These are phyloP conservation scores for Aquatica leii DNA, from an alignment of 2,888 invertebrate genomes.

Conservation along the genomic window DNA sequence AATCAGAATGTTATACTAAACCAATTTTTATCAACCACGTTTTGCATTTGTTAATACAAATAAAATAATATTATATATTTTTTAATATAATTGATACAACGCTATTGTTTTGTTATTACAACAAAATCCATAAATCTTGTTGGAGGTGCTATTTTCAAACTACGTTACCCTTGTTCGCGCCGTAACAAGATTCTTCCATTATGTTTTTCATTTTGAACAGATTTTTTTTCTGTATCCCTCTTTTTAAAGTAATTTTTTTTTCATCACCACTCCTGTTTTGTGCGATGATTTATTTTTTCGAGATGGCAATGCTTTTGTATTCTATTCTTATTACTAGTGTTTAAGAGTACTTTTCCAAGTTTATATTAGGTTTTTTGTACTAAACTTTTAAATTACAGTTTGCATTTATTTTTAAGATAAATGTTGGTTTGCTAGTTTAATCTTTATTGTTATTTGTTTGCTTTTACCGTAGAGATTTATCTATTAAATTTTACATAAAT, in stretches of 20 bases:
- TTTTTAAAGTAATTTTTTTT: conserved; percentile 33
- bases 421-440: too few relatives aligned
- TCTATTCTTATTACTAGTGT: not conserved
- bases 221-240: conserved; percentile 33
- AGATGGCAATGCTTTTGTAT: conserved; percentile 8
- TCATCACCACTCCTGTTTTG: conserved; percentile 22
- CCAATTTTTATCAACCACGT: too few relatives aligned
- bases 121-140: conserved; percentile 27
- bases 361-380: not conserved
- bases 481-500: conserved; percentile 4
- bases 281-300: conserved; percentile 26
- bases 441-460: not conserved
- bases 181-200: conserved; percentile 37
- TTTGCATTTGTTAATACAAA: too few relatives aligned
- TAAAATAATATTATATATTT: too few relatives aligned
- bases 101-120: too few relatives aligned
- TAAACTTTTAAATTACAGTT: not conserved
- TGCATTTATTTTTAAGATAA: too few relatives aligned
- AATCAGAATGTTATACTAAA: too few relatives aligned
- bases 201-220: conserved; percentile 37
- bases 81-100: too few relatives aligned
- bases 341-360: not conserved
- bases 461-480: not conserved
- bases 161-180: conserved; percentile 22
- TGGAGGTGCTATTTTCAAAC: conserved; percentile 26